Evolutionary conservation across 2,113 vertebrate genomes (phyloP).

Genomic region (Blennius ocellaris): DNA sequence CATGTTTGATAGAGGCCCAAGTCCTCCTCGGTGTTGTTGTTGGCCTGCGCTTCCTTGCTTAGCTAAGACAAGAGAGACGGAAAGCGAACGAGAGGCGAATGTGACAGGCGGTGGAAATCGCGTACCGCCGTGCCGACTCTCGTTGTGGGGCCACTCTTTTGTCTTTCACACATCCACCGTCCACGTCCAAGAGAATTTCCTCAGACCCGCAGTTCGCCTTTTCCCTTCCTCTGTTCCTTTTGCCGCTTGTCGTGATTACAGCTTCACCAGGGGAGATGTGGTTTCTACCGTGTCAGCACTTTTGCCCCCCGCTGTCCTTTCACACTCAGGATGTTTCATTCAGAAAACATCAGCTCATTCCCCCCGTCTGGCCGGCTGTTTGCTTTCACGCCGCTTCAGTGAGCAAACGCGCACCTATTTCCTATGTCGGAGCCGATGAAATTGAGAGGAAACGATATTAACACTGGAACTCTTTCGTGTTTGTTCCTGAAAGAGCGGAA

Average conservation of each 20-base stretch:
- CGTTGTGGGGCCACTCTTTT: constrained; percentile 27
- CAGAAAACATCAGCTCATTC: constrained; percentile 78
- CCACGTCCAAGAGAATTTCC: constrained; percentile 54
- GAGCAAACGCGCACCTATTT: constrained; percentile 40
- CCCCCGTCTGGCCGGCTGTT: constrained; percentile 56
- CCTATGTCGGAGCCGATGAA: constrained; percentile 39
- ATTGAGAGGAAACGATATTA: constrained; percentile 20
- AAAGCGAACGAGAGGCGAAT: constrained; percentile 32
- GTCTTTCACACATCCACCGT: constrained; percentile 17
- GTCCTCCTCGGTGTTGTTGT: constrained; percentile 57
- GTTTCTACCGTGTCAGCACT: constrained; percentile 78
- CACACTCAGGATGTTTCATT: constrained; percentile 83
- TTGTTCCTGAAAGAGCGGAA: constrained; percentile 10
- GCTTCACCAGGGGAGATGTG: constrained; percentile 62
- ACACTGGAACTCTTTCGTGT: constrained; percentile 13
- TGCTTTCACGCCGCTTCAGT: constrained; percentile 63
- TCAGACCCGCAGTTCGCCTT: constrained; percentile 37
- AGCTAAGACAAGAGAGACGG: constrained; percentile 25
- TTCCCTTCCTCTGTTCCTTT: constrained; percentile 40
- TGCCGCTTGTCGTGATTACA: constrained; percentile 67
- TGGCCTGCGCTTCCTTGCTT: constrained; percentile 37
- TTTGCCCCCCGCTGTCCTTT: constrained; percentile 49
- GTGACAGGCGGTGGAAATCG: constrained; percentile 15
- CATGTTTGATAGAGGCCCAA: constrained; percentile 69
- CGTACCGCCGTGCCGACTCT: constrained; percentile 28